A percentile compares a stretch with the other conserved stretches of the same genome.
Conservation (phyloP, 2,888 invertebrate species). For the Sinelater perroti region DNA sequence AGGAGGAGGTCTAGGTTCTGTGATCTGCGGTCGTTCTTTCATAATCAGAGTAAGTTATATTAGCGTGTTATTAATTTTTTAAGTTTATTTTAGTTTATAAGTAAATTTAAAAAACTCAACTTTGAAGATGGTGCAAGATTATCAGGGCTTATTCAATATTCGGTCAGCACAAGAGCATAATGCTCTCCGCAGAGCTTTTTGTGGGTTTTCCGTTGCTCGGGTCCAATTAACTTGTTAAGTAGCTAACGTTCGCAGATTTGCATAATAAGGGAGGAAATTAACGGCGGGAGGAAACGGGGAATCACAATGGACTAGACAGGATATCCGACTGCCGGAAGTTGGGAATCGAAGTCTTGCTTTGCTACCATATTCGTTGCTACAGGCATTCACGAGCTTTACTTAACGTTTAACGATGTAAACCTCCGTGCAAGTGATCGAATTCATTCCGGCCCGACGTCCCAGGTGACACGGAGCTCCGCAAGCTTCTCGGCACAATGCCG, state of each 20-base stretch:
- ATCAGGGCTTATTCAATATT: too few relatives aligned
- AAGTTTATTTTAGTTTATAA: too few relatives aligned
- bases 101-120: too few relatives aligned
- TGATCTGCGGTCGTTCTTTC: too few relatives aligned
- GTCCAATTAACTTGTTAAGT: constrained; percentile 26
- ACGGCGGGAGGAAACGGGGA: constrained; percentile 23
- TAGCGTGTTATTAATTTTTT: too few relatives aligned
- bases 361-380: constrained; percentile 3
- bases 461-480: constrained; percentile 13
- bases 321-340: constrained; percentile 24
- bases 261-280: constrained; percentile 32
- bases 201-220: constrained; percentile 19
- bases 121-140: too few relatives aligned
- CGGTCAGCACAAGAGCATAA: too few relatives aligned
- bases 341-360: constrained; percentile 16
- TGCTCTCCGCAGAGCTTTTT: constrained; percentile 10
- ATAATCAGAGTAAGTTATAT: too few relatives aligned
- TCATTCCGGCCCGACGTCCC: constrained; percentile 8
- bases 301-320: constrained; percentile 22
- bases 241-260: constrained; percentile 29
- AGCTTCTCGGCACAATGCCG: constrained; percentile 9
- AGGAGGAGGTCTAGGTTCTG: too few relatives aligned
- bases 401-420: constrained; percentile 1
- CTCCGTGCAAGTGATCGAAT: constrained; percentile 12
- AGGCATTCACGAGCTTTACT: constrained; percentile 8